Evolutionary conservation across 1,140 invertebrate genomes (phyloP).

Genomic region (Lysiphlebus fabarum): DNA sequence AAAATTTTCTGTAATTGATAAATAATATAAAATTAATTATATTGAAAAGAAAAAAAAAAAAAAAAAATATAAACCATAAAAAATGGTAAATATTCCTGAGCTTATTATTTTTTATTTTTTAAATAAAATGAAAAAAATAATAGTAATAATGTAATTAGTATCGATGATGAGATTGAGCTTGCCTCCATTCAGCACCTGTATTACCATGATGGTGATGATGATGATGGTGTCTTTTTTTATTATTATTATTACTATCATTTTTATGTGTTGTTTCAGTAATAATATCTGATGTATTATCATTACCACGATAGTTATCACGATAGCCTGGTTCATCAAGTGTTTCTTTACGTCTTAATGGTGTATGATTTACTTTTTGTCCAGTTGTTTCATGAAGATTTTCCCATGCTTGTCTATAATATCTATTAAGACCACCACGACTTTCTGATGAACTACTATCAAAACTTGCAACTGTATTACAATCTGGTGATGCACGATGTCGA

Average conservation of each 20-base stretch:
- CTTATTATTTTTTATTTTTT: too few relatives aligned
- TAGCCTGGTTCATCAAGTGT: constrained; percentile 66
- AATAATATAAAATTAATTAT: too few relatives aligned
- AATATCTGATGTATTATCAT: not conserved
- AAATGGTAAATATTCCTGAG: not conserved
- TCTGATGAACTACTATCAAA: constrained; percentile 82
- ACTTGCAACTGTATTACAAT: constrained; percentile 84
- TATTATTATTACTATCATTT: constrained; percentile 31
- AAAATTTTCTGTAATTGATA: too few relatives aligned
- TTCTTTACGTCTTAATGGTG: constrained; percentile 65
- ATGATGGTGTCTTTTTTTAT: constrained; percentile 75
- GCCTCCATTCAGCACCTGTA: constrained; percentile 48
- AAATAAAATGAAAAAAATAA: too few relatives aligned
- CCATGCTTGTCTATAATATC: constrained; percentile 87
- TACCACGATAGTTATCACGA: constrained; percentile 52
- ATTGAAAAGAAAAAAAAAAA: too few relatives aligned
- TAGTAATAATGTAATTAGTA: constrained; percentile 31
- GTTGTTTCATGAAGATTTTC: constrained; percentile 84
- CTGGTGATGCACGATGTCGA: constrained; percentile 78
- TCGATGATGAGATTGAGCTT: constrained; percentile 50
- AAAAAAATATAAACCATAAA: not conserved
- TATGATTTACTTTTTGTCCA: constrained; percentile 61
- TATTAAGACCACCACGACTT: constrained; percentile 75
- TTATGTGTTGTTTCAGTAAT: not conserved
- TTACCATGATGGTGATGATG: constrained; percentile 77